Evolutionary conservation across 2,888 invertebrate species (phyloP).

Genomic region (Tromatobia lineatoria): DNA sequence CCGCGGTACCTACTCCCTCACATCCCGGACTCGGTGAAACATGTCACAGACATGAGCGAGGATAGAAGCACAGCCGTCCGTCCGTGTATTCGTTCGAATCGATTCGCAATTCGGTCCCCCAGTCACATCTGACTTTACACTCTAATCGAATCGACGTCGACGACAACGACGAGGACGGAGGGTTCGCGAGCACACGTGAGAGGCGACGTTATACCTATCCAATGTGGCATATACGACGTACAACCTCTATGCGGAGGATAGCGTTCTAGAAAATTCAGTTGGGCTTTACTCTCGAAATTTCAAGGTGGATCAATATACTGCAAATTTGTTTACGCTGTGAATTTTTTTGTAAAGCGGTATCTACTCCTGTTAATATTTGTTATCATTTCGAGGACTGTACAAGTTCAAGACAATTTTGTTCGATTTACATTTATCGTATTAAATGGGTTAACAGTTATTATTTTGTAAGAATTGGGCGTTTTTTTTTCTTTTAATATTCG

Average conservation of each 20-base stretch:
- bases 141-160: constrained; percentile 67
- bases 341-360: neutral
- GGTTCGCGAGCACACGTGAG: constrained; percentile 1
- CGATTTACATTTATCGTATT: too few relatives aligned
- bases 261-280: constrained; percentile 33
- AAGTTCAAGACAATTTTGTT: too few relatives aligned
- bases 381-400: neutral
- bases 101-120: constrained; percentile 64
- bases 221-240: neutral
- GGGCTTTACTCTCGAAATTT: constrained; percentile 20
- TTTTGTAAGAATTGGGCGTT: too few relatives aligned
- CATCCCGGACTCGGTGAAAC: constrained; percentile 49
- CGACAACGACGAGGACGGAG: constrained; percentile 46
- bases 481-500: too few relatives aligned
- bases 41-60: constrained; percentile 49
- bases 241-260: constrained; percentile 24
- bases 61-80: constrained; percentile 36
- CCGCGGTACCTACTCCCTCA: constrained; percentile 26
- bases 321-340: constrained; percentile 18
- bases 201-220: constrained; percentile 6
- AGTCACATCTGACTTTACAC: constrained; percentile 67
- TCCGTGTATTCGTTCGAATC: constrained; percentile 59
- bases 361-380: neutral
- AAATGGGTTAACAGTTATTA: too few relatives aligned
- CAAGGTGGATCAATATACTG: neutral